Base-by-base conservation (phyloP, 1,140 invertebrate species). In the Leptopilina clavipes region DNA sequence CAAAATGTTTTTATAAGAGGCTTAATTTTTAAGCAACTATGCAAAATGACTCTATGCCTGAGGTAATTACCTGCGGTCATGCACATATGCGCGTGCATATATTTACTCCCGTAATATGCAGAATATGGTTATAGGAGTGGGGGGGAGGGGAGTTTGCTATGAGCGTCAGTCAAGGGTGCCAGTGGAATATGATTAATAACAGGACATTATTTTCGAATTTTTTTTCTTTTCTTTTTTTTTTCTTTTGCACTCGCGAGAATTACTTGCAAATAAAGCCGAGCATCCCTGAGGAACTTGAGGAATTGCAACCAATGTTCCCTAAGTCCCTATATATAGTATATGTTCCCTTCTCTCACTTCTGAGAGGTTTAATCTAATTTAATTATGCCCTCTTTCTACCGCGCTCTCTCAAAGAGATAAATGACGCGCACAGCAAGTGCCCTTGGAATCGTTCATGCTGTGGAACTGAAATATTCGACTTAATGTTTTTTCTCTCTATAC, bases 191-290 rank as follows among this genome's bases (percentile, higher is more conserved):
- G 88, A 89, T 89, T 89, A 89, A 89, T 89, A 88, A 78, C 82
- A 78, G 76, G 75, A 84, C 87, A 87, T 88, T 88, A 88, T 89
- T 89, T 89, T 87, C 82, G 72, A 81, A 87, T 85, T 88, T 90
- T 89, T 89, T 88, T 78, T 31, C 25, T 5, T 31, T 31, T 31
- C 5, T 31, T 31, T 5, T 40, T 40, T 5, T 31, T 31, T 31
- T 31, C 5, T 31, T 5, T 40, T 40, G 5, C 9, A 79, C 75
- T 78, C 77, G 83, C 81, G 82, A 84, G 89, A 89, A 89, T 90
- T 88, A 85, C 87, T 89, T 84, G 86, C 85, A 86, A 89, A 88
- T 89, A 89, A 88, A 89, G 82, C 82, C 82, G 81, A 82, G 79
- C 82, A 81, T 75, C 82, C 79, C n/a, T n/a, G 7, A 17, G 48